A percentile compares a stretch with the other conserved stretches of the same genome.
Evolutionary conservation across 2,113 vertebrate genomes (phyloP).

Genomic region (human (Homo sapiens)): DNA sequence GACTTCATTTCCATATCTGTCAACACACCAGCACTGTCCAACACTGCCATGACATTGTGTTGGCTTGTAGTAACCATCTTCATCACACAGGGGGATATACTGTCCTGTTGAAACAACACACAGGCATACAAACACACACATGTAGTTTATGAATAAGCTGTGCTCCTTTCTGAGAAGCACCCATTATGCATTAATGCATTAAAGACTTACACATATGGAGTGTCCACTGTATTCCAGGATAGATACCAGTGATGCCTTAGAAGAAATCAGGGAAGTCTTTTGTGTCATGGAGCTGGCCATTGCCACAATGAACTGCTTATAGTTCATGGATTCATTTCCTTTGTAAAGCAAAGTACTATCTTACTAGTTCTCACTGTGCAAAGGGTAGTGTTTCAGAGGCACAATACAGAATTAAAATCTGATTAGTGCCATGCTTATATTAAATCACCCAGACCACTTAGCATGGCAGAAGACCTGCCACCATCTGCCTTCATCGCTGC

Average conservation of each 20-base stretch:
- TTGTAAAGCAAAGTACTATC: background rate
- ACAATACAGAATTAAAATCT: background rate
- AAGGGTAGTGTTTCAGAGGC: background rate
- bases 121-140: background rate
- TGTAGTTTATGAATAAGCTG: background rate
- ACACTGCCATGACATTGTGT: constrained; percentile 93
- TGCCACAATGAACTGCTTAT: background rate
- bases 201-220: background rate
- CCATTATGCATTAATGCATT: rapidly evolving
- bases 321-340: background rate
- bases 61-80: constrained; percentile 95
- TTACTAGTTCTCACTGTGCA: background rate
- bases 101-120: constrained; percentile 83
- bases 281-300: too few relatives aligned
- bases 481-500: background rate
- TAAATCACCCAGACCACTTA: background rate
- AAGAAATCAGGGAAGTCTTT: too few relatives aligned
- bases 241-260: rapidly evolving
- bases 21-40: constrained; percentile 98
- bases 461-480: rapidly evolving
- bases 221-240: background rate
- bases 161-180: background rate
- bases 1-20: constrained; percentile 96
- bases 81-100: constrained; percentile 94
- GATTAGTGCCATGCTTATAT: too few relatives aligned